phyloP scores from a whole-genome alignment of 53 echinoderm and acorn worm species.

The Glandiceps talaboti region DNA sequence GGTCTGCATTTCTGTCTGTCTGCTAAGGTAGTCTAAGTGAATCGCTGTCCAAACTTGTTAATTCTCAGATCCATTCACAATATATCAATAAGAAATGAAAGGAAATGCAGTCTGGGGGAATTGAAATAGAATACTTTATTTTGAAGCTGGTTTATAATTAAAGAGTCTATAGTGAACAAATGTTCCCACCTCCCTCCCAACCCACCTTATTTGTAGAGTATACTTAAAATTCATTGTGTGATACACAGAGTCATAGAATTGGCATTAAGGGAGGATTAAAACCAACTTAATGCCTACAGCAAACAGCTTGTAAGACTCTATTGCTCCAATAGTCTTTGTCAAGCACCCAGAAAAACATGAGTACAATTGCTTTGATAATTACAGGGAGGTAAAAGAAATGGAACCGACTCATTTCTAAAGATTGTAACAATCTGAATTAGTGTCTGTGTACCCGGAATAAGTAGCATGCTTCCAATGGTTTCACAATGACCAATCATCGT shows the following conservation, averaged over 20 bases:
- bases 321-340: background rate
- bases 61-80: background rate
- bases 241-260: background rate
- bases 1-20: background rate
- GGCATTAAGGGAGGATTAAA: background rate
- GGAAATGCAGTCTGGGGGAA: background rate
- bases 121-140: background rate
- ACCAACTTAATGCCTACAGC: background rate
- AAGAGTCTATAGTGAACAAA: background rate
- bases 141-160: background rate
- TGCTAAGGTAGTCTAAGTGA: background rate
- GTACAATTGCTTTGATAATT: background rate
- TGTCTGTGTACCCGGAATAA: too few relatives aligned
- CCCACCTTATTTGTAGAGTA: background rate
- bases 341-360: background rate
- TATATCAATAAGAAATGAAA: background rate
- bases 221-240: background rate
- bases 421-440: too few relatives aligned
- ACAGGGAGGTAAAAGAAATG: background rate
- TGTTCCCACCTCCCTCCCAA: background rate
- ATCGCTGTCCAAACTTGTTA: background rate
- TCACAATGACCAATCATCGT: too few relatives aligned
- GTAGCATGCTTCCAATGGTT: too few relatives aligned
- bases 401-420: background rate
- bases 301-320: background rate